Evolutionary conservation across 2,888 invertebrate species (phyloP), one percentile per base, ranked within the genome.

Genomic region (Ctenicera cuprea): DNA sequence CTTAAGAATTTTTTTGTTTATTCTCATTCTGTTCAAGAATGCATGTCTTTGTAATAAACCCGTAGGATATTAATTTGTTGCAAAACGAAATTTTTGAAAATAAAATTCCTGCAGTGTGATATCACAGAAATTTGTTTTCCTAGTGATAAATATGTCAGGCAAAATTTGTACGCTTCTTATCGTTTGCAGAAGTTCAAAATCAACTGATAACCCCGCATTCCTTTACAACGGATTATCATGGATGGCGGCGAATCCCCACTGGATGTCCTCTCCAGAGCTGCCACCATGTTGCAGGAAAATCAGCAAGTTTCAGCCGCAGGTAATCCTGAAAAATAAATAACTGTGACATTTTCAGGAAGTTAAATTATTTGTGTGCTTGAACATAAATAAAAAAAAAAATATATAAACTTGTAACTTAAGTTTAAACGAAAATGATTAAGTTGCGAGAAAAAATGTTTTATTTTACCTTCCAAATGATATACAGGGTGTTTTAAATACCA

Each of bases 241-340:
- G 81, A 82, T 73, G 78, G 78, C 72, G 77, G 75, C 45, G 96
- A 96, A 89, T 93, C 95, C 73, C 94, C 96, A 76, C 88, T 96
- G 86, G 95, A 96, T 85, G 95, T 96, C 80, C 89, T 96, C 79
- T 95, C 95, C 79, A 91, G 95, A 83, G 96, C 95, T 75, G 96
- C 96, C 20, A 95, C 95, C 20, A 95, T 96, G 95, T 93, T 96
- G 80, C 95, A 95, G 87, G 94, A 93, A 78, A 93, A 92, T 80
- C 85, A 86, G 70, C 81, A 91, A 78, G 82, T 85, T 45, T 73
- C 79, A 48, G 82, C 83, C 57, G 81, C 90, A 81, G 91, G 91
- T 91, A 87, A 88, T 87, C 12, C 54, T 48, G 48, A 16, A 48
- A 48, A n/a, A n/a, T n/a, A 38, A 16, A 43, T 16, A 43, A 14